phyloP scores from a whole-genome alignment of 2,888 invertebrate species.

The Chrysopilus asiliformis region DNA sequence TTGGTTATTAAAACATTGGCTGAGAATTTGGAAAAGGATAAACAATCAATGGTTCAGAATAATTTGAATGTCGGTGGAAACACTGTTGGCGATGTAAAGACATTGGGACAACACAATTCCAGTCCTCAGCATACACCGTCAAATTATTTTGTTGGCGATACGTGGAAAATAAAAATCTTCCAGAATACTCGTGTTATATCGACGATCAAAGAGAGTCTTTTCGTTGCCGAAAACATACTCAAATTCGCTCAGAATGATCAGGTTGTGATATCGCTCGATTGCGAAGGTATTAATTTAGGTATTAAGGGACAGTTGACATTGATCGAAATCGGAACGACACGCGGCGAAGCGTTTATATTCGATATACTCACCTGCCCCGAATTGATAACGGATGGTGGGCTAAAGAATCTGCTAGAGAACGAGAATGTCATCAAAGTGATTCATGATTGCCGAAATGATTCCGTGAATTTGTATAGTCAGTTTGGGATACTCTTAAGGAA shows the following conservation, averaged over 20 bases:
- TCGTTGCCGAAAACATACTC: slow-evolving; percentile 61
- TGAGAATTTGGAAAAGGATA: slow-evolving; percentile 56
- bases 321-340: slow-evolving; percentile 69
- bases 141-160: slow-evolving; percentile 46
- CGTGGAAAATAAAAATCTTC: slow-evolving; percentile 68
- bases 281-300: slow-evolving; percentile 87
- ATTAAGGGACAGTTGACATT: slow-evolving; percentile 77
- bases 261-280: slow-evolving; percentile 71
- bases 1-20: slow-evolving; percentile 80
- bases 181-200: slow-evolving; percentile 73
- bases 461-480: slow-evolving; percentile 73
- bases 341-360: slow-evolving; percentile 73
- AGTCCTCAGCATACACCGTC: slow-evolving; percentile 26
- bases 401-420: slow-evolving; percentile 67
- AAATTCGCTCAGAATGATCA: slow-evolving; percentile 38
- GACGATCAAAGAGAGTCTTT: slow-evolving; percentile 61
- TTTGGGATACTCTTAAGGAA: slow-evolving; percentile 69
- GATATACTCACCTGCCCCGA: slow-evolving; percentile 76
- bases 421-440: slow-evolving; percentile 75
- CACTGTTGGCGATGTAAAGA: slow-evolving; percentile 33
- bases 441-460: slow-evolving; percentile 87
- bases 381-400: slow-evolving; percentile 62
- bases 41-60: slow-evolving; percentile 26
- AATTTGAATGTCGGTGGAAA: slow-evolving; percentile 9
- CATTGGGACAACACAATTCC: slow-evolving; percentile 33